Base-by-base conservation (phyloP, 1,140 invertebrate genomes). In the Ceratosolen solmsi region DNA sequence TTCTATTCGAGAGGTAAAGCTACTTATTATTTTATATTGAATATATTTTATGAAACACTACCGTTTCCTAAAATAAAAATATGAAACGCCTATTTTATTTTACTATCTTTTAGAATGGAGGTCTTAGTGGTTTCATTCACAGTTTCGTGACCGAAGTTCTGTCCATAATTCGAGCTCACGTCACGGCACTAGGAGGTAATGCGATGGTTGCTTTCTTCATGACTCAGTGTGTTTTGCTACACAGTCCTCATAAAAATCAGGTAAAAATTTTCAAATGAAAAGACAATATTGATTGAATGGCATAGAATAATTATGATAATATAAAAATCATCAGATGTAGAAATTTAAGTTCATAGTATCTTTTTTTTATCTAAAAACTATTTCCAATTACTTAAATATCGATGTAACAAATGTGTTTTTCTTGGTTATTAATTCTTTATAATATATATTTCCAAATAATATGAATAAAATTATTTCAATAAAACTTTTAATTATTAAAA, bases 221-320 rank as follows among this genome's bases (percentile, higher is more conserved):
- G 94, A 96, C 95, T 5, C 96, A 99, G 90, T 95, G 97, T 85
- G 94, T 98, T 83, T 92, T 99, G 27, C 93, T 96, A 76, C 96
- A 98, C 91, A 98, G 97, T 91, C 95, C 97, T 82, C 97, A 99
- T 89, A 99, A 99, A 92, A 99, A 99, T 93, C 98, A 99, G 94
- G 97, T 98, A 90, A 89, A 27, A 15, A 5, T 63, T 63, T 1
- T 3, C 25, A 63, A 63, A 15, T 60, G 27, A 60, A 30, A 54
- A 20, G 20, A 22, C 41, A 46, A 46, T 46, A 46, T 46, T 13
- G 13, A 46, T 46, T 46, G 13, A 46, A 46, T 46, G 7, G 5
- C n/a, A n/a, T n/a, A n/a, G n/a, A n/a, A n/a, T n/a, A n/a, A n/a
- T n/a, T n/a, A n/a, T n/a, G n/a, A n/a, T n/a, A n/a, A n/a, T n/a